Percentiles rank a stretch among this genome's conserved stretches.
These are phyloP conservation scores for Silurus glanis DNA, from an alignment of 2,113 vertebrate species.

Conservation along the genomic window DNA sequence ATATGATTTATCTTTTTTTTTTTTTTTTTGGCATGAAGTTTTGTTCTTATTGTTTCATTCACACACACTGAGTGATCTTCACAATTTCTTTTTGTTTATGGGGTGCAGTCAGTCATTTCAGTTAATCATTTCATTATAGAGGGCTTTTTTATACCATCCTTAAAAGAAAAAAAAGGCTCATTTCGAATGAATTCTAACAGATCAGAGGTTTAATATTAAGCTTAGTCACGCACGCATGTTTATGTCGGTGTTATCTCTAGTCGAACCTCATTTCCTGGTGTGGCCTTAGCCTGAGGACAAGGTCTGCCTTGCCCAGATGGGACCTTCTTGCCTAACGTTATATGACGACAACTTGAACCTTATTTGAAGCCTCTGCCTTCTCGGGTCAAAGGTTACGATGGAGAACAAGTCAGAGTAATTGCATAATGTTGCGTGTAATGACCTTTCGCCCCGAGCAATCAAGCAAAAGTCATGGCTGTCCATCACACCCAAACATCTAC, in stretches of 20 bases:
- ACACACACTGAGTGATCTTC: neutral
- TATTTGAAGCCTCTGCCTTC: constrained; percentile 56
- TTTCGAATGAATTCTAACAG: constrained; percentile 8
- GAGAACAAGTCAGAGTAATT: constrained; percentile 60
- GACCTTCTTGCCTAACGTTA: constrained; percentile 55
- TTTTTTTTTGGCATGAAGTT: too few relatives aligned
- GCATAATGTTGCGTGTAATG: constrained; percentile 65
- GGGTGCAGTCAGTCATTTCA: neutral
- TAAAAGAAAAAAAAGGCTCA: neutral
- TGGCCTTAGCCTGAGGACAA: constrained; percentile 56
- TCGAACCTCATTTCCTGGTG: constrained; percentile 56
- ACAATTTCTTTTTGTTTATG: constrained; percentile 4
- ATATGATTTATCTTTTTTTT: neutral
- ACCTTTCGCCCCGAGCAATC: constrained; percentile 62
- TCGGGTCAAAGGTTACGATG: constrained; percentile 56
- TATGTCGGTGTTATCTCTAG: constrained; percentile 53
- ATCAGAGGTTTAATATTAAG: constrained; percentile 22
- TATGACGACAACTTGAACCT: constrained; percentile 64
- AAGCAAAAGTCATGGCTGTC: constrained; percentile 47
- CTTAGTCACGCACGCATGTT: constrained; percentile 37
- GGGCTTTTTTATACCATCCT: neutral
- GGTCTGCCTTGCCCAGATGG: constrained; percentile 52
- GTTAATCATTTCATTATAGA: too few relatives aligned
- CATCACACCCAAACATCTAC: constrained; percentile 43
- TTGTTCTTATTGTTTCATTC: neutral